A percentile compares a stretch with the other conserved stretches of the same genome.
Evolutionary conservation across 2,797 vertebrate genomes (phyloP).

Genomic region (Simalia tracyae): DNA sequence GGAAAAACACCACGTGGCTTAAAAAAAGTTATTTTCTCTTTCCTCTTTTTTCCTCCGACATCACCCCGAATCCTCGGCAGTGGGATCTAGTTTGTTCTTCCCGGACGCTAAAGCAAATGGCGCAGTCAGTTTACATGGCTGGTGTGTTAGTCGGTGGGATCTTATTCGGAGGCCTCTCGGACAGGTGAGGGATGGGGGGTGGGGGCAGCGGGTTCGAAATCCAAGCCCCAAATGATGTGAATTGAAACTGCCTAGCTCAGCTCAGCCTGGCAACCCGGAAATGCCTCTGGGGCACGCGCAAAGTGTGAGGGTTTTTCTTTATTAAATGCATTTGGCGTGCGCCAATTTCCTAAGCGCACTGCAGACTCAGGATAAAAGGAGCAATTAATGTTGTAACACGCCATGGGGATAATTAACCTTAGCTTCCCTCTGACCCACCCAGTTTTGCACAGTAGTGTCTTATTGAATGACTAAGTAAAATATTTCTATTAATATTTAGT

Average conservation of each 20-base stretch:
- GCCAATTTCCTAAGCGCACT: neutral
- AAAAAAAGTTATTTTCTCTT: neutral
- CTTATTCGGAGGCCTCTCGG: conserved; percentile 80
- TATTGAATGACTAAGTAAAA: neutral
- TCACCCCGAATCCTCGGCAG: conserved; percentile 57
- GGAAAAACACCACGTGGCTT: neutral
- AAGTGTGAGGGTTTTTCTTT: neutral
- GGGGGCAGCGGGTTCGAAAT: neutral
- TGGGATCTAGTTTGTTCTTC: conserved; percentile 86
- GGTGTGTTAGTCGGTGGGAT: conserved; percentile 82
- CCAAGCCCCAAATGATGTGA: neutral
- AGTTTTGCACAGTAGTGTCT: neutral
- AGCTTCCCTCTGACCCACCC: neutral
- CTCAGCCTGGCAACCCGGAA: neutral
- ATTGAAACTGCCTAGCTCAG: neutral
- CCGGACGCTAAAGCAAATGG: conserved; percentile 75
- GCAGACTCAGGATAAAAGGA: too few species aligned
- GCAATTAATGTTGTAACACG: neutral
- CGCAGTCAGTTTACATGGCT: conserved; percentile 85
- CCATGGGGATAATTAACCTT: neutral
- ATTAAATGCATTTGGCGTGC: neutral
- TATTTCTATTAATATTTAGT: neutral
- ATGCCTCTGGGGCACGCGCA: neutral
- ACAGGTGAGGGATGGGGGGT: conserved; percentile 71
- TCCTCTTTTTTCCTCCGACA: neutral